Conservation (phyloP, 2,113 vertebrate genomes). For the Leptocoma aspasia region DNA sequence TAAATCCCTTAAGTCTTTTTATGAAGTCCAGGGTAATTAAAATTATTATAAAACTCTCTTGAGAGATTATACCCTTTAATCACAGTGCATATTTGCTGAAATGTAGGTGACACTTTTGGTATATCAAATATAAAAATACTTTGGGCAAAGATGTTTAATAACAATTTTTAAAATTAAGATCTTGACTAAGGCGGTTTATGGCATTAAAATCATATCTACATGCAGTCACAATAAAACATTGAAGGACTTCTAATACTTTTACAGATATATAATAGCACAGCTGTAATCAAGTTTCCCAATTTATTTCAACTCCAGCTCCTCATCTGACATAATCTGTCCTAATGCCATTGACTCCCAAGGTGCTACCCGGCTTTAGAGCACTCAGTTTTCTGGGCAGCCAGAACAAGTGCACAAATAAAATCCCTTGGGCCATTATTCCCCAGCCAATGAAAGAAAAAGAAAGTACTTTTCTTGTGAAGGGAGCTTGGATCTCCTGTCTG, state of each 20-base stretch:
- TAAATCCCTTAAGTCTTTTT: slow-evolving; percentile 59
- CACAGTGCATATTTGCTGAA: slow-evolving; percentile 44
- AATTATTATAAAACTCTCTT: slow-evolving; percentile 55
- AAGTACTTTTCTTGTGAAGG: neutral
- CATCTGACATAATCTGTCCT: neutral
- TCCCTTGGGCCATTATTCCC: neutral
- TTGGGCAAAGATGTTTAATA: slow-evolving; percentile 17
- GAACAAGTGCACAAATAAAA: neutral
- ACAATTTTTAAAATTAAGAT: slow-evolving; percentile 1
- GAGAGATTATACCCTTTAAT: slow-evolving; percentile 57
- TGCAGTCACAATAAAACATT: neutral
- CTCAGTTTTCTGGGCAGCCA: neutral
- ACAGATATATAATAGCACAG: neutral
- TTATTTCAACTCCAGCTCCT: slow-evolving; percentile 3
- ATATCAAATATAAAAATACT: slow-evolving; percentile 37
- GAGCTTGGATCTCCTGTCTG: neutral
- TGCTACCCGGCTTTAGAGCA: neutral
- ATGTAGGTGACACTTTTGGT: slow-evolving; percentile 5
- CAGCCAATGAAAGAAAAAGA: neutral
- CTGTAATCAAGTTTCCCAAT: slow-evolving; percentile 5
- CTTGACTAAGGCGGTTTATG: slow-evolving; percentile 17
- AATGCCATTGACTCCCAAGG: neutral
- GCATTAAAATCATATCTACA: slow-evolving; percentile 1
- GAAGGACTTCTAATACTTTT: neutral
- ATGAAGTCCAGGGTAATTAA: slow-evolving; percentile 62